phyloP scores from a whole-genome alignment of 2,113 vertebrate species.

The Rhineura floridana region DNA sequence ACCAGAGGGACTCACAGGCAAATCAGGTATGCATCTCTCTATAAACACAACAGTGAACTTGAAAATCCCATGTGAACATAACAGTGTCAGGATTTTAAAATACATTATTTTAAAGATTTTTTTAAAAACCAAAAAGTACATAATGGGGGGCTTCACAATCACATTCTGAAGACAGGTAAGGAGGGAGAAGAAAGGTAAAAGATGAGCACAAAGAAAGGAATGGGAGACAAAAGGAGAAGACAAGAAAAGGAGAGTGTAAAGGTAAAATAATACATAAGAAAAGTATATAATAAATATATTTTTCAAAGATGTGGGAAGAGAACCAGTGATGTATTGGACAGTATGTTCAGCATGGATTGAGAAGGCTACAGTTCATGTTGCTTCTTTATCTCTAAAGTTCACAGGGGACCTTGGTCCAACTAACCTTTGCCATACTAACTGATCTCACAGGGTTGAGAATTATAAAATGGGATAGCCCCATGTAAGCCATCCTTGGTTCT shows the following conservation, averaged over 20 bases:
- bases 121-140: too few species aligned
- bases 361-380: not conserved
- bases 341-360: too few species aligned
- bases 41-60: not conserved
- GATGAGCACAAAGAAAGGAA: not conserved
- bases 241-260: too few species aligned
- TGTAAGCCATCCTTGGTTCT: too few species aligned
- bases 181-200: not conserved
- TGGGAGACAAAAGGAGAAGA: not conserved
- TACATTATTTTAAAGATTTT: not conserved
- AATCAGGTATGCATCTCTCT: not conserved
- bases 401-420: not conserved
- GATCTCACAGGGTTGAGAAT: not conserved
- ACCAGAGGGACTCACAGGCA: not conserved
- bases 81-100: not conserved
- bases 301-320: too few species aligned
- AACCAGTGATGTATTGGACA: too few species aligned
- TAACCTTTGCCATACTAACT: not conserved
- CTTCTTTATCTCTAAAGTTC: not conserved
- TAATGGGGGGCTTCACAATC: not conserved
- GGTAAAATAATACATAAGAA: too few species aligned
- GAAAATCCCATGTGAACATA: not conserved
- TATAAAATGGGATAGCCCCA: too few species aligned
- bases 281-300: too few species aligned
- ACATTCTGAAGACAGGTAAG: not conserved